These are phyloP conservation scores for Pyrgus malvae DNA, from an alignment of 2,888 invertebrate species.

Conservation along the genomic window DNA sequence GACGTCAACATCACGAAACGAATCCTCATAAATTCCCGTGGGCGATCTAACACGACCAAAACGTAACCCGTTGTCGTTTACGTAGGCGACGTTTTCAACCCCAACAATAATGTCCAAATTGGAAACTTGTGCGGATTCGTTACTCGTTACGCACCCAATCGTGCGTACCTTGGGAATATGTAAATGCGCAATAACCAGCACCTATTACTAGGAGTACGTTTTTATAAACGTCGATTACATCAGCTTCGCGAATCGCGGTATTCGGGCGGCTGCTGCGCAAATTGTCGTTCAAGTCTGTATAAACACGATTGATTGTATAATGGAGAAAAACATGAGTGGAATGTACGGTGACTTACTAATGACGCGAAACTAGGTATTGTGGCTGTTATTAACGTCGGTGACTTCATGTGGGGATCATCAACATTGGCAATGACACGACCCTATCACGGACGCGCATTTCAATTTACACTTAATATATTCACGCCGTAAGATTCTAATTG, in stretches of 20 bases:
- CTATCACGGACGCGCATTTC: slow-evolving; percentile 39
- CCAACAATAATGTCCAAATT: slow-evolving; percentile 1
- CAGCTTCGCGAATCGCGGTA: slow-evolving; percentile 46
- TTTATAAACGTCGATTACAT: slow-evolving; percentile 51
- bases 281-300: slow-evolving; percentile 63
- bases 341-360: slow-evolving; percentile 56
- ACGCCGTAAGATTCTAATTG: slow-evolving; percentile 29
- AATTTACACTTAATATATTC: slow-evolving; percentile 31
- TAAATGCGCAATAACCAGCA: slow-evolving; percentile 18
- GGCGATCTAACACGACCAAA: slow-evolving; percentile 1
- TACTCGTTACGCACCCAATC: background rate
- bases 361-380: slow-evolving; percentile 57
- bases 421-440: slow-evolving; percentile 56
- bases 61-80: background rate
- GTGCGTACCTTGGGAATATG: slow-evolving; percentile 10
- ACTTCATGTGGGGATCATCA: slow-evolving; percentile 62
- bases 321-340: slow-evolving; percentile 58
- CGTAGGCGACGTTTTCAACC: slow-evolving; percentile 6
- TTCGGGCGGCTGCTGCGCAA: slow-evolving; percentile 62
- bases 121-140: slow-evolving; percentile 9
- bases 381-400: slow-evolving; percentile 54
- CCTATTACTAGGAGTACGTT: slow-evolving; percentile 16
- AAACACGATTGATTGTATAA: slow-evolving; percentile 56
- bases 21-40: background rate
- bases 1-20: slow-evolving; percentile 52